Evolutionary conservation across 2,888 invertebrate genomes (phyloP).

Genomic region (Agrotis ipsilon): DNA sequence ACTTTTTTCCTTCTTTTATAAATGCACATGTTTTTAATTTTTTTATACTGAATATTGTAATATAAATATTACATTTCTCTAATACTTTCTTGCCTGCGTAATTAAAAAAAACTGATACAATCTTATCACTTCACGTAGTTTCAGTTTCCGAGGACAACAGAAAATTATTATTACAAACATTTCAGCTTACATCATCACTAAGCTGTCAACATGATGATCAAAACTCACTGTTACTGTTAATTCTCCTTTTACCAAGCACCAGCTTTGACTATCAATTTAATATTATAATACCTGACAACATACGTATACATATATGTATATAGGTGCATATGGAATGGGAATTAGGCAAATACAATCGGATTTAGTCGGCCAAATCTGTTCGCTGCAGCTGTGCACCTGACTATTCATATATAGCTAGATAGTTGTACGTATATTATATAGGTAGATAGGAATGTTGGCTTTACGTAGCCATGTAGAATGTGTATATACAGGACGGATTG

Average conservation of each 20-base stretch:
- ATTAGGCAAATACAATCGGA: slow-evolving; percentile 67
- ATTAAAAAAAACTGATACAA: no score
- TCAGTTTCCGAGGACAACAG: no score
- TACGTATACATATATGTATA: background rate
- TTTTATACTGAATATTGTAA: no score
- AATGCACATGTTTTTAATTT: no score
- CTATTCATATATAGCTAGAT: background rate
- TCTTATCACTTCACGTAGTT: no score
- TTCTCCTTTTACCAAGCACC: background rate
- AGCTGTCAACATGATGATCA: no score
- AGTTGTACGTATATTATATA: background rate
- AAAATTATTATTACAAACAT: no score
- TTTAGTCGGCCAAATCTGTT: slow-evolving; percentile 56
- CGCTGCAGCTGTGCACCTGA: slow-evolving; percentile 49
- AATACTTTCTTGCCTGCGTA: no score
- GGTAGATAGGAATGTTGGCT: background rate
- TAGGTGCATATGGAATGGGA: slow-evolving; percentile 31
- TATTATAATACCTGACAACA: slow-evolving; percentile 8
- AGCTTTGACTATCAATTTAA: slow-evolving; percentile 8
- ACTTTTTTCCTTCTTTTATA: no score
- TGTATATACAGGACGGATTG: background rate
- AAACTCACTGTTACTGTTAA: background rate
- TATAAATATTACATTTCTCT: no score
- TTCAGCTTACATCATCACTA: no score
- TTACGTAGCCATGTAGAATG: background rate